Evolutionary conservation across 1,140 invertebrate genomes (phyloP), one percentile per base, ranked within the genome.

Genomic region (Coenobita brevimanus): DNA sequence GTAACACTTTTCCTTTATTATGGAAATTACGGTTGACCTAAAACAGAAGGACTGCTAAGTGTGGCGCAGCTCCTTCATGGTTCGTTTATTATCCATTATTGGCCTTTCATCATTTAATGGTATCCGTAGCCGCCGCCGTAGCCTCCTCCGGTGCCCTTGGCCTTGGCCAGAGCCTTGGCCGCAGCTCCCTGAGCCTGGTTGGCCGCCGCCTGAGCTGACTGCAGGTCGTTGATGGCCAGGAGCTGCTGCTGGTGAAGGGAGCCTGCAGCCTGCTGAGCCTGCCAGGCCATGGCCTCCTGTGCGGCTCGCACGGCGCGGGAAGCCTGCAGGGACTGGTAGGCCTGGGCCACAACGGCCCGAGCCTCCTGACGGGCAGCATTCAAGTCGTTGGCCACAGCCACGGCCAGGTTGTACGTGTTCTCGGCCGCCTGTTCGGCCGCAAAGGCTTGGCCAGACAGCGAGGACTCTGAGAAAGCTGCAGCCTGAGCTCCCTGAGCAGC

Each of bases 401-500:
- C 38, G 73, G 73, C 73, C 73, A 76, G 27, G 41, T 76, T 76
- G 73, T 76, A 46, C 1, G 73, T 27, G 41, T 76, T 76, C 36
- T 76, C 73, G 15, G 73, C 73, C 8, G 73, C 73, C 73, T 76
- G 73, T 27, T 76, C 73, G 27, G 73, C 73, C n/a, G 73, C 73
- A 27, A 76, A 76, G 73, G 73, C 73, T 76, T 76, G 73, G 21
- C 73, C 73, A 24, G 73, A 76, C 8, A 76, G 73, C 27, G 73
- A 76, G 24, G 73, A 76, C 73, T 76, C 73, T 27, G 73, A 38
- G 33, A 76, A 76, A 43, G 73, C 73, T 76, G 73, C 73, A 10
- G 73, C 73, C 41, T 76, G 73, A 24, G 73, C 73, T 50, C 73
- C 73, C 73, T 76, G 73, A 21, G 73, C 73, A 46, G 73, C 73